Percentiles rank a stretch among this genome's conserved stretches.
phyloP scores from a whole-genome alignment of 2,888 invertebrate species.

The Abrostola triplasia region DNA sequence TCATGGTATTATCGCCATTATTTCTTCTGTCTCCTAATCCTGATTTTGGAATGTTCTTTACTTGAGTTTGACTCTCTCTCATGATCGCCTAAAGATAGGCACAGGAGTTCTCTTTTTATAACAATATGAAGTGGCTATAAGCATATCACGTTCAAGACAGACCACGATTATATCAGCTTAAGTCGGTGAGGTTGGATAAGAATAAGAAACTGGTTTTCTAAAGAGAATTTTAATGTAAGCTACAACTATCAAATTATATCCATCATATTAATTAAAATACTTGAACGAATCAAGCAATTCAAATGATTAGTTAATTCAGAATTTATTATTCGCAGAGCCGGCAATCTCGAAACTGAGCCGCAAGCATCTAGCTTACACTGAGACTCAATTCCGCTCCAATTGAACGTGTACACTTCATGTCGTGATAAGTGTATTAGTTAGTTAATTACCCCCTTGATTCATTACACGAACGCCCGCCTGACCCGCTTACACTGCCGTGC shows the following conservation, averaged over 20 bases:
- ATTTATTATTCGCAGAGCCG: constrained; percentile 39
- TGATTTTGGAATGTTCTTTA: too few species aligned
- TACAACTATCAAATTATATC: neutral
- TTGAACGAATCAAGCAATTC: constrained; percentile 32
- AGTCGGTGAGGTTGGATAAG: too few species aligned
- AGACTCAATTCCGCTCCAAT: constrained; percentile 62
- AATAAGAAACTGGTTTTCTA: too few species aligned
- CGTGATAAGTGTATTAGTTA: constrained; percentile 79
- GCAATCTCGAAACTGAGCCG: constrained; percentile 34
- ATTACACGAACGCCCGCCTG: constrained; percentile 70
- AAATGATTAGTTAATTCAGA: constrained; percentile 42
- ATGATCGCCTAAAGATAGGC: too few species aligned
- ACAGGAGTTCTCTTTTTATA: too few species aligned
- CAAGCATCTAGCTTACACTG: constrained; percentile 38
- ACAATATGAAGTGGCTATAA: too few species aligned
- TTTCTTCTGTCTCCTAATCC: too few species aligned
- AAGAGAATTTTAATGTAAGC: neutral
- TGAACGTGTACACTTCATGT: constrained; percentile 68
- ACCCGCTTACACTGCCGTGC: constrained; percentile 72
- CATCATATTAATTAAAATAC: constrained; percentile 5
- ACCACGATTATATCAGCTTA: too few species aligned
- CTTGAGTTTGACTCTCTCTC: too few species aligned
- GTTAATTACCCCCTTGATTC: constrained; percentile 83
- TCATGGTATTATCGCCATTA: too few species aligned
- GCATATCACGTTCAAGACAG: too few species aligned